These are phyloP conservation scores for Mermis nigrescens DNA, from an alignment of 2,888 invertebrate genomes.

Conservation along the genomic window DNA sequence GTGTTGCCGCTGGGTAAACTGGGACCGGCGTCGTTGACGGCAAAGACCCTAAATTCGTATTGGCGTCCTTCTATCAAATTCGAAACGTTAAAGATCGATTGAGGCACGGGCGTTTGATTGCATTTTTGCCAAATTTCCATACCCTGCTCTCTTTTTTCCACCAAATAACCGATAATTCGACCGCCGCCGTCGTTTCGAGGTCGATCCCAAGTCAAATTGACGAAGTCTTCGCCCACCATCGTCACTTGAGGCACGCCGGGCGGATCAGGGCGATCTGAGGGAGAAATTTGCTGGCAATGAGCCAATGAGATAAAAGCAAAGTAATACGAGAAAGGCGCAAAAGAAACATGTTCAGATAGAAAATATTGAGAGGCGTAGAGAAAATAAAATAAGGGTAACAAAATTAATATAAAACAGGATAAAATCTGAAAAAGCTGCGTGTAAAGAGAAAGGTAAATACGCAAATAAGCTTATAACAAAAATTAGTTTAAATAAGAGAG, in stretches of 20 bases:
- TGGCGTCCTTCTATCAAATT: conserved; percentile 89
- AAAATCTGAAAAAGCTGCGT: too few species aligned
- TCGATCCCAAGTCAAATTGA: conserved; percentile 82
- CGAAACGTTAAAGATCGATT: conserved; percentile 68
- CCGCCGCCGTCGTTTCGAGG: conserved; percentile 85
- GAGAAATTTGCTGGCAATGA: too few species aligned
- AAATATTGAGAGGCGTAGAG: too few species aligned
- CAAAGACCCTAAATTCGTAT: conserved; percentile 92
- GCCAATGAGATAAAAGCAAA: conserved; percentile 2
- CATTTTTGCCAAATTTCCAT: conserved; percentile 22
- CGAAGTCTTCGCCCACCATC: conserved; percentile 91
- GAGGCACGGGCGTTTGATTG: conserved; percentile 25
- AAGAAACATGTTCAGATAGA: too few species aligned
- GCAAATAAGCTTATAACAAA: too few species aligned
- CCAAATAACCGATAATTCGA: conserved; percentile 90
- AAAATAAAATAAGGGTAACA: too few species aligned
- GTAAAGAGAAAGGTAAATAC: too few species aligned
- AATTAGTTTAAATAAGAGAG: too few species aligned
- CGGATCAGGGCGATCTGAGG: conserved; percentile 67
- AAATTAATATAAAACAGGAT: too few species aligned
- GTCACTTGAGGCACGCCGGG: conserved; percentile 76
- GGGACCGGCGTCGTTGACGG: conserved; percentile 80
- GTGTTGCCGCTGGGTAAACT: conserved; percentile 70
- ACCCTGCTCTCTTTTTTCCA: conserved; percentile 39
- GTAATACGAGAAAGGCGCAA: not conserved